Evolutionary conservation across 2,888 invertebrate species (phyloP), one percentile per base, ranked within the genome.

Genomic region (Epistrophella euchroma): DNA sequence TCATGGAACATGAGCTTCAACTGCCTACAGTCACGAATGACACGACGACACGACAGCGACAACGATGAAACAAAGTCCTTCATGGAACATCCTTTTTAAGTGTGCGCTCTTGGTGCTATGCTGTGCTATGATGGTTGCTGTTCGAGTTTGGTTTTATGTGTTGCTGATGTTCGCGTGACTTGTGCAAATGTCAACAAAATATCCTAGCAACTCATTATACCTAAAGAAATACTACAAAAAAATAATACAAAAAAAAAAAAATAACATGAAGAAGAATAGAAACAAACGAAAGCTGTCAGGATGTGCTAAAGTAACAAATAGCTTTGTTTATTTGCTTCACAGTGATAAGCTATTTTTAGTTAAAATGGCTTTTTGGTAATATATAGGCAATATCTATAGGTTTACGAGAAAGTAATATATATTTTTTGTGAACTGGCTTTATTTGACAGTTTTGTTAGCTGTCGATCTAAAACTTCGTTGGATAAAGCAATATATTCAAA

Each of bases 101-200:
- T 86, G 76, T 81, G 68, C 6, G 9, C 32, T 32, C 7, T 32
- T 32, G 25, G 25, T 25, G 25, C 25, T 25, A 4, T 25, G 25
- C 32, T 7, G 32, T 4, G 4, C 25, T 25, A 25, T 25, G 72
- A 50, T 45, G 43, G 25, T 45, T 19, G 9, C 9, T 50, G 47
- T n/a, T 64, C 9, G 43, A 9, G 6, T 50, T 19, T 10, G 13
- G 13, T 22, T 6, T 25, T 50, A 22, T 25, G 50, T 25, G 15
- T 13, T 50, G 50, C n/a, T 22, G 50, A 15, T 28, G 9, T 50
- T 86, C 73, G 81, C 85, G 85, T 86, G 85, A 86, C 85, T 86
- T 77, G 73, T 77, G 77, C 76, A 86, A 85, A 81, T 86, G 85
- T 86, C 85, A 86, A 86, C 81, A 86, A 81, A 81, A 86, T 86